These are phyloP conservation scores for Aphyosemion australe DNA, from an alignment of 2,113 vertebrate species.

Conservation along the genomic window DNA sequence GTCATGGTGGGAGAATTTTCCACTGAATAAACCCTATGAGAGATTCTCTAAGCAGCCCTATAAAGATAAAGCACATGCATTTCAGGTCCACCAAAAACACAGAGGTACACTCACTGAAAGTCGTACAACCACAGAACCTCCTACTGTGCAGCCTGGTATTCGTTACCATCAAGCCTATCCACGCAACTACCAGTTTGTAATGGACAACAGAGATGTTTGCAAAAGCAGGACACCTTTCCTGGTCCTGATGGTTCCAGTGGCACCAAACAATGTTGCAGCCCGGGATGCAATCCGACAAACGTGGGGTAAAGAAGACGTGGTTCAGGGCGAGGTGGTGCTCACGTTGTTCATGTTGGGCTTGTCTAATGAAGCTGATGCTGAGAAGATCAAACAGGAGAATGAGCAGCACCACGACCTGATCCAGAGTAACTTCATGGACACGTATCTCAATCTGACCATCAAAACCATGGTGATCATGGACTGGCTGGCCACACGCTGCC, in stretches of 20 bases:
- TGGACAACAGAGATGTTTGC: constrained; percentile 73
- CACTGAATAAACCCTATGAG: background rate
- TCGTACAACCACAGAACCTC: background rate
- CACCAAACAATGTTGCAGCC: constrained; percentile 27
- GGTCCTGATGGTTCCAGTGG: constrained; percentile 78
- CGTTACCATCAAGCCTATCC: constrained; percentile 61
- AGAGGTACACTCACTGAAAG: too few relatives aligned
- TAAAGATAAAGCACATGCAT: fast-evolving
- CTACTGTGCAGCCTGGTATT: background rate
- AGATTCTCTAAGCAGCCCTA: background rate
- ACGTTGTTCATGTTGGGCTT: constrained; percentile 75
- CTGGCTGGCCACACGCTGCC: constrained; percentile 80
- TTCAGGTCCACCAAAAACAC: background rate
- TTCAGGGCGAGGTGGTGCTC: constrained; percentile 63
- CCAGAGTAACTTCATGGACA: constrained; percentile 78
- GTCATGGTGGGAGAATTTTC: background rate
- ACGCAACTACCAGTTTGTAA: constrained; percentile 72
- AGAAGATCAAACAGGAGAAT: constrained; percentile 70
- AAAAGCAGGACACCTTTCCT: constrained; percentile 69
- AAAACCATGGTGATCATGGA: constrained; percentile 85
- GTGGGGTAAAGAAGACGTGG: constrained; percentile 66
- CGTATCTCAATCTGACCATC: constrained; percentile 79
- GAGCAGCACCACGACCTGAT: constrained; percentile 73
- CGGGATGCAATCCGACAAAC: constrained; percentile 77
- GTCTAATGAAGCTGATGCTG: background rate